Base-by-base conservation (phyloP, 1,140 invertebrate species). In the Glossosoma conforme region DNA sequence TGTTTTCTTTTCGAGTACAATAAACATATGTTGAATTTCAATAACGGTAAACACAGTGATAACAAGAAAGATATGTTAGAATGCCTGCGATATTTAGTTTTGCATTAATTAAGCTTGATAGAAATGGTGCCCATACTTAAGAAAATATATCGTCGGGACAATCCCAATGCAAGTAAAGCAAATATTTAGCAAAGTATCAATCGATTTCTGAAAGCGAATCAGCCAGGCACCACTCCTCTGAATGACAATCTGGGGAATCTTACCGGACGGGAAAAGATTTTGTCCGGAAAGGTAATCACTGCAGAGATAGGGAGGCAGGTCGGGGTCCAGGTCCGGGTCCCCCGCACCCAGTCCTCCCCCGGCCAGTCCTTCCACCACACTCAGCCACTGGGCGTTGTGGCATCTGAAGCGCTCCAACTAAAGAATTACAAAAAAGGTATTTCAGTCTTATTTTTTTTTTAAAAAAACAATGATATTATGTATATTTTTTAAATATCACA, bases 381-480 rank as follows among this genome's bases (percentile, higher is more conserved):
- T 92, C 37, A 99, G 70, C 97, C 96, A 99, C 65, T 98, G 93
- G 1, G 90, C 87, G 72, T 99, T 99, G 69, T 98, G 93, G 67
- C 90, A 92, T 15, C 91, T 79, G 67, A 99, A 99, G 60, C 94
- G 90, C 72, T 97, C 94, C 54, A 91, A 79, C 75, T 79, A 37
- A 15, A 41, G 33, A 60, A 28, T 28, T 28, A 28, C 24, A 28
- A 28, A 25, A 52, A 42, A 20, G 6, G 0, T 44, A 37, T 37
- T n/a, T n/a, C n/a, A 40, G 32, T 20, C 8, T 30, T 33, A 28
- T 28, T 8, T 28, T 8, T 8, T 28, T 28, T 28, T n/a, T n/a
- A n/a, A n/a, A n/a, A n/a, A n/a, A n/a, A n/a, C n/a, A n/a, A n/a
- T n/a, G n/a, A n/a, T n/a, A n/a, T n/a, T n/a, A n/a, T n/a, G n/a